These are phyloP conservation scores for Choristoneura rosaceana DNA, from an alignment of 2,888 invertebrate genomes.

Conservation along the genomic window DNA sequence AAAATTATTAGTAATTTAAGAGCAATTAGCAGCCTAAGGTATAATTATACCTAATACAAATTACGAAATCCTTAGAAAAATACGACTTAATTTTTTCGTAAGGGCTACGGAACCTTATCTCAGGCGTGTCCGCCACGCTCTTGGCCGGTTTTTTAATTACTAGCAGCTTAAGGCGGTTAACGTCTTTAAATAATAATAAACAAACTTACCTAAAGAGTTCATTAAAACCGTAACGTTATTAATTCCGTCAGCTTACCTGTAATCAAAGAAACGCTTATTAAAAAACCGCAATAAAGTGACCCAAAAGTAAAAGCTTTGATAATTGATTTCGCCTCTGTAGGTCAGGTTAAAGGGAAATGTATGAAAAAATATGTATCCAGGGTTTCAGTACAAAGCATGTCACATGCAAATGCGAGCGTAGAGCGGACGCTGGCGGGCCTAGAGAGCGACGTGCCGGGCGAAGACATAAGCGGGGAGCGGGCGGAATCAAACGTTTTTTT, in stretches of 20 bases:
- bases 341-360: conserved; percentile 50
- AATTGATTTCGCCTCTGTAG: conserved; percentile 35
- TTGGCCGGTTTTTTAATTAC: no score
- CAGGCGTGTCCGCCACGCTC: no score
- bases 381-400: conserved; percentile 52
- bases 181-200: not conserved
- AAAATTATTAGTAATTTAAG: no score
- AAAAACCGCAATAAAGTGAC: not conserved
- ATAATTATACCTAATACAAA: no score
- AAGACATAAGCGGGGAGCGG: conserved; percentile 17
- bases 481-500: not conserved
- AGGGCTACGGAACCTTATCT: no score
- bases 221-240: not conserved
- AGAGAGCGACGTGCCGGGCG: conserved; percentile 30
- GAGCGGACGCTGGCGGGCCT: conserved; percentile 29
- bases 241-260: conserved; percentile 6
- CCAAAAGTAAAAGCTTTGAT: not conserved
- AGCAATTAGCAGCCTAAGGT: no score
- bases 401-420: conserved; percentile 59
- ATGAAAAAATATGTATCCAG: conserved; percentile 66
- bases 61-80: no score
- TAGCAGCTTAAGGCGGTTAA: not conserved
- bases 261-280: conserved; percentile 4
- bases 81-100: no score
- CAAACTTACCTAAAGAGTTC: not conserved